Evolutionary conservation across 1,140 invertebrate genomes (phyloP), one percentile per base, ranked within the genome.

Genomic region (Zaprionus taronus): DNA sequence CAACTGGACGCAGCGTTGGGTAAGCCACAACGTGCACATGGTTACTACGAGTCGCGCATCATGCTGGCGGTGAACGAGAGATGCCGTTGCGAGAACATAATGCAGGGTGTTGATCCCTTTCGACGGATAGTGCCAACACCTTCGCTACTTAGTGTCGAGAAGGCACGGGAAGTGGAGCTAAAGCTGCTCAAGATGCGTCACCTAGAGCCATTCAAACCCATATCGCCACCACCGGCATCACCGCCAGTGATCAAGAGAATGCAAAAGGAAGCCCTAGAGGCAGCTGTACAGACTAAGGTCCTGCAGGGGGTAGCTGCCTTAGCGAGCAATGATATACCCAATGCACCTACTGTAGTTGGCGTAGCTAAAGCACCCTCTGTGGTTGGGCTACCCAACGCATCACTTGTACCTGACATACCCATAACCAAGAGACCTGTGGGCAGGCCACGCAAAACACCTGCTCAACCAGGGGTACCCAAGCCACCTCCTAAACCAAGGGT

Each of bases 231-330:
- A 14, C 47, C 47, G 47, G 1, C 9, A 2, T 12, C 47, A 14
- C 47, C 47, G 12, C 17, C 38, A 15, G 1, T 6, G 4, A 41
- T 41, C 6, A n/a, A 1, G 38, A 34, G 31, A 7, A 11, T 34
- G 38, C 15, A 15, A 1, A 15, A n/a, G 14, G 0, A 0, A 5
- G 15, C 15, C 5, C 4, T 6, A 15, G 38, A 0, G 28, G 0
- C 28, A 34, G 31, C 9, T 34, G 15, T 6, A 41, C 1, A 5
- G 38, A 0, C 38, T 12, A 12, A 15, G 5, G 6, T 28, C 6
- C 5, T 26, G 24, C 4, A 26, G 24, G 24, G 4, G 24, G 24
- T 0, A 24, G 4, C 12, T 28, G 26, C 26, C 26, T 28, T 6
- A 1, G 36, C 36, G 14, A 12, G 12, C 36, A 38, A 14, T 12